phyloP scores from a whole-genome alignment of 2,113 vertebrate genomes.

The Paedocypris sp. region DNA sequence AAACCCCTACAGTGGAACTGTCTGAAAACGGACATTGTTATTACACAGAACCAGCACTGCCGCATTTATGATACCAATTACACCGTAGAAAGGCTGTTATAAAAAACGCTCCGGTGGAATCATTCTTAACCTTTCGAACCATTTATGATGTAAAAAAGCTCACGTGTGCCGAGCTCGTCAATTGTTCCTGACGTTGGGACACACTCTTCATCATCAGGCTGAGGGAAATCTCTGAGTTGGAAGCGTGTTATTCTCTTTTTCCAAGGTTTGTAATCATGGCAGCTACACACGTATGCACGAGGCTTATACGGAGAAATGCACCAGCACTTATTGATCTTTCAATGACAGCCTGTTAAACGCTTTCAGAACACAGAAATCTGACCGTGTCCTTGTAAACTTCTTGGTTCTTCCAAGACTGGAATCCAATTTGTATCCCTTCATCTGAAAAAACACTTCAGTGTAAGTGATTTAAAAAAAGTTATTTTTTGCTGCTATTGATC shows the following conservation, averaged over 20 bases:
- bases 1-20: too few relatives aligned
- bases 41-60: too few relatives aligned
- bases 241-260: background rate
- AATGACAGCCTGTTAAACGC: background rate
- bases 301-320: background rate
- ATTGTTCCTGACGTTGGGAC: too few relatives aligned
- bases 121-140: too few relatives aligned
- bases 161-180: too few relatives aligned
- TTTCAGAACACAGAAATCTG: background rate
- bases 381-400: background rate
- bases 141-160: too few relatives aligned
- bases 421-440: slow-evolving; percentile 10
- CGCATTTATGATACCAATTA: too few relatives aligned
- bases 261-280: slow-evolving; percentile 31
- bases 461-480: slow-evolving; percentile 5
- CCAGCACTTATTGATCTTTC: background rate
- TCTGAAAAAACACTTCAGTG: background rate
- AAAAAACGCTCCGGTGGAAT: too few relatives aligned
- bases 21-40: too few relatives aligned
- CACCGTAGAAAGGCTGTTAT: too few relatives aligned
- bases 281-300: background rate
- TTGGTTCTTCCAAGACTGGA: slow-evolving; percentile 4
- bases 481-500: slow-evolving; percentile 53
- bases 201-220: too few relatives aligned
- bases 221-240: slow-evolving; percentile 36